Evolutionary conservation across 2,797 vertebrate species (phyloP), one percentile per base, ranked within the genome.

Genomic region (Pangasius larnaudii): DNA sequence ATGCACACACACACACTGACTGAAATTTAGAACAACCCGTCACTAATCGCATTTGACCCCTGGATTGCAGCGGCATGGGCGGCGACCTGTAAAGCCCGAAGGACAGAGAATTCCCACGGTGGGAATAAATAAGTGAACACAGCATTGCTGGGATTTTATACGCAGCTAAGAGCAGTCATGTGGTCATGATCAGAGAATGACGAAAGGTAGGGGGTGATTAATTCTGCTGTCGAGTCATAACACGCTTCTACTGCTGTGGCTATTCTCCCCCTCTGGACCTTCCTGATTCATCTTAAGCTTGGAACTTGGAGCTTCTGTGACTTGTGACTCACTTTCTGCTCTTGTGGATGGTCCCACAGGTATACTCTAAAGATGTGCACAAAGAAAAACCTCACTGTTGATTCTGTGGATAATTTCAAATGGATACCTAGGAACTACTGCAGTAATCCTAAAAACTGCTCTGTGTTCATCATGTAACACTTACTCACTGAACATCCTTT

Each of bases 31-130:
- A 75, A 67, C 71, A 51, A 53, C 30, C 33, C 42, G 9, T 84
- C 69, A 77, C 71, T 84, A 84, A 88, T 88, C 46, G 30, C 42
- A 19, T 88, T 77, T 84, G 72, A 75, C 81, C 72, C 81, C 30
- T 36, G 42, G 30, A 67, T 49, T 78, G 9, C 39, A 27, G 22
- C 1, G 30, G 39, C 53, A 22, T 13, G 8, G 86, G 80, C 58
- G 11, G 46, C 22, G 69, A 87, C 63, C 86, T 49, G 24, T 58
- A 59, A 59, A 39, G 53, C 78, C 51, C 8, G 1, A 22, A 80
- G 78, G 30, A 67, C 59, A 19, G 39, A 30, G 39, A 84, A 84
- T 84, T 84, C 27, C 81, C 81, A 14, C 42, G 49, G 59, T 30
- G 39, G 10, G 61, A 39, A 27, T 51, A 63, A 82, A 42, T 56